Evolutionary conservation across 2,888 invertebrate genomes (phyloP).

Genomic region (Meloe dianella): DNA sequence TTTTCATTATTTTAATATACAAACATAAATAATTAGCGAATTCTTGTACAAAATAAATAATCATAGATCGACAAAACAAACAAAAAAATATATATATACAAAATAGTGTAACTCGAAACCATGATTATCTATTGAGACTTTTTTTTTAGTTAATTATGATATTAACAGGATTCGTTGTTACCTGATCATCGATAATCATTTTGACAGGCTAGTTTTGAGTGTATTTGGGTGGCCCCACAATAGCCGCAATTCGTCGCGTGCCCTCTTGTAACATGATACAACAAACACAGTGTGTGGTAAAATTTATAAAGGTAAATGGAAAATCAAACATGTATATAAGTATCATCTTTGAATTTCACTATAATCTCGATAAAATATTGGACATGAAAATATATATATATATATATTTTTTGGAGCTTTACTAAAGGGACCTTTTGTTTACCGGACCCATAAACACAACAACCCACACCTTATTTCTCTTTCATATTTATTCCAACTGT

Average conservation of each 20-base stretch:
- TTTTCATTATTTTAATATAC: conserved; percentile 24
- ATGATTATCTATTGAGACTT: background rate
- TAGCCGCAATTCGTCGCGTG: conserved; percentile 30
- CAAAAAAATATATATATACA: background rate
- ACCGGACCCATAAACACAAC: background rate
- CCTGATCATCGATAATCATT: conserved; percentile 6
- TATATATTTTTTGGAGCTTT: too few species aligned
- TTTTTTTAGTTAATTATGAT: conserved; percentile 5
- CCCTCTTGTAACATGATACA: conserved; percentile 38
- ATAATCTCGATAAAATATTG: conserved; percentile 8
- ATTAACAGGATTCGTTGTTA: conserved; percentile 1
- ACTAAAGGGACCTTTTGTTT: background rate
- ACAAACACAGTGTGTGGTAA: conserved; percentile 48
- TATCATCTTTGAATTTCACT: background rate
- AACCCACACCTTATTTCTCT: conserved; percentile 1
- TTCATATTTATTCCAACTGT: background rate
- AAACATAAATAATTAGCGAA: conserved; percentile 24
- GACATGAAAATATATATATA: background rate
- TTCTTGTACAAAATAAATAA: background rate
- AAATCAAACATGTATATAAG: background rate
- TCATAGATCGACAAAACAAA: too few species aligned
- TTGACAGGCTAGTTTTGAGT: conserved; percentile 1
- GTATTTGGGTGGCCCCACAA: conserved; percentile 12
- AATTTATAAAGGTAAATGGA: conserved; percentile 16
- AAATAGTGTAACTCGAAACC: background rate